Evolutionary conservation across 2,888 invertebrate species (phyloP).

Genomic region (Ectemnius continuus): DNA sequence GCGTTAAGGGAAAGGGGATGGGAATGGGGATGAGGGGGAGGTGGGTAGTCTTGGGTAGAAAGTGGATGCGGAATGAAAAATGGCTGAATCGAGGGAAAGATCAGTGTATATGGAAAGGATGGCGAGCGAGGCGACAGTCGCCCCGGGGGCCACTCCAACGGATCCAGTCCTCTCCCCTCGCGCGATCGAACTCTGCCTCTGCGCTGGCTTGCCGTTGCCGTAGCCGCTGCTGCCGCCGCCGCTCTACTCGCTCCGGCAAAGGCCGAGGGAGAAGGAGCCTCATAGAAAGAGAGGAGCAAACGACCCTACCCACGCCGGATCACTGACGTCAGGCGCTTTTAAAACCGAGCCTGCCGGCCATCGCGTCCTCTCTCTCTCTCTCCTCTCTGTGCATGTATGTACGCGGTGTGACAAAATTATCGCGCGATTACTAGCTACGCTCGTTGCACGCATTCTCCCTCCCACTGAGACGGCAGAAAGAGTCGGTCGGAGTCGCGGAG

Average conservation of each 20-base stretch:
- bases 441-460: background rate
- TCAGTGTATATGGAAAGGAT: conserved; percentile 47
- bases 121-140: conserved; percentile 49
- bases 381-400: no score
- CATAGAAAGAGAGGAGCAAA: conserved; percentile 17
- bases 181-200: conserved; percentile 16
- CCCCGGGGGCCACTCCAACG: conserved; percentile 41
- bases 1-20: no score
- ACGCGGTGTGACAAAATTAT: conserved; percentile 11
- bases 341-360: conserved; percentile 31
- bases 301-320: conserved; percentile 44
- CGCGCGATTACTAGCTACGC: background rate
- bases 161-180: conserved; percentile 40
- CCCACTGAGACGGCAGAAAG: no score
- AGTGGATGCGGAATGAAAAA: conserved; percentile 47
- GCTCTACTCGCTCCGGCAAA: background rate
- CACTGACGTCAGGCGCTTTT: conserved; percentile 52
- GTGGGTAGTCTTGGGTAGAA: conserved; percentile 25
- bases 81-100: conserved; percentile 44
- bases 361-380: no score
- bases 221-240: no score
- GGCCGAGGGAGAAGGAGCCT: conserved; percentile 12
- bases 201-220: no score
- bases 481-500: no score
- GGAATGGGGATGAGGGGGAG: no score